Conservation (phyloP, 2,797 vertebrate genomes). For the Spinibarbus caldwelli region DNA sequence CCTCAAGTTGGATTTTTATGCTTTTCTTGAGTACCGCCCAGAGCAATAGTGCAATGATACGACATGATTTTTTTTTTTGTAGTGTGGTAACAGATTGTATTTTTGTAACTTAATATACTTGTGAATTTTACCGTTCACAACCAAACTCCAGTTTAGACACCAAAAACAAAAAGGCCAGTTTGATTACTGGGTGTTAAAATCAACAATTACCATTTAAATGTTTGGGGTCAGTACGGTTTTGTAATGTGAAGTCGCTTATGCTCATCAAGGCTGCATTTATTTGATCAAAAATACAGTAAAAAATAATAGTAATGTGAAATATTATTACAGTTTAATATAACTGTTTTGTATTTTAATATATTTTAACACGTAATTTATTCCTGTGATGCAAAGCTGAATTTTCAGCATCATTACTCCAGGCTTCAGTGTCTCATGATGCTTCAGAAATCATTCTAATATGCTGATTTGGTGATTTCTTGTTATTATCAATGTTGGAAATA, state of each 20-base stretch:
- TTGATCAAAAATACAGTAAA: neutral
- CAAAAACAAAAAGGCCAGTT: neutral
- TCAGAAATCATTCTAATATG: neutral
- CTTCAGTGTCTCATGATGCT: neutral
- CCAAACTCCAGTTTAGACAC: conserved; percentile 49
- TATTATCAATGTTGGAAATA: neutral
- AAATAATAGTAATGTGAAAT: neutral
- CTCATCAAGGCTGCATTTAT: neutral
- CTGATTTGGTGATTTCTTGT: neutral
- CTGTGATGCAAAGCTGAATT: neutral
- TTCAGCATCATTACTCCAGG: neutral
- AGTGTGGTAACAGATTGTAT: conserved; percentile 77
- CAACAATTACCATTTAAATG: neutral
- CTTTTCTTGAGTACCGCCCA: conserved; percentile 75
- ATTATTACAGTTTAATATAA: neutral
- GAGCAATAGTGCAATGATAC: conserved; percentile 86
- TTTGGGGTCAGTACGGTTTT: conserved; percentile 7
- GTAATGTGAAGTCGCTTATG: too few relatives aligned
- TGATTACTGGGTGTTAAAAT: neutral
- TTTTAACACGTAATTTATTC: neutral
- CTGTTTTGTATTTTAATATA: neutral
- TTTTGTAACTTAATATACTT: conserved; percentile 79
- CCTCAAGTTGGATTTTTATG: conserved; percentile 69
- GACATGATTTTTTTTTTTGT: conserved; percentile 79
- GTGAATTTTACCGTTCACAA: conserved; percentile 64